Evolutionary conservation across 2,797 vertebrate species (phyloP).

Genomic region (Paedocypris micromegethes): DNA sequence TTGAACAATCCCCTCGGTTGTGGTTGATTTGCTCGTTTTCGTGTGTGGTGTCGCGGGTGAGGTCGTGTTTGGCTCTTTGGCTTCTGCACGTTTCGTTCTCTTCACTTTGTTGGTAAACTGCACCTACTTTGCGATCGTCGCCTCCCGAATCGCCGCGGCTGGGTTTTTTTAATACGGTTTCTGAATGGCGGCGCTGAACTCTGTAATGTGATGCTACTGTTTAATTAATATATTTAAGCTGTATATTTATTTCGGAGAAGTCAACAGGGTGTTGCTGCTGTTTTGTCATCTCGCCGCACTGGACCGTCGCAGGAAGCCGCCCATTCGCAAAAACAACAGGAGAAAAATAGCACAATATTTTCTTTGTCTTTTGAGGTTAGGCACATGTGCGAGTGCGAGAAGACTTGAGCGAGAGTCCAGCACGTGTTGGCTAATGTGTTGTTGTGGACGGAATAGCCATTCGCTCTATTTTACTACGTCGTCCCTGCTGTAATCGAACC

Average conservation of each 20-base stretch:
- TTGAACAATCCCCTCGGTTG: conserved; percentile 61
- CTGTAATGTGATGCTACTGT: conserved; percentile 46
- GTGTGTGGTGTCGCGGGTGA: conserved; percentile 25
- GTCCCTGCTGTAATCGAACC: no score
- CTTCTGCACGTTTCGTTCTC: conserved; percentile 21
- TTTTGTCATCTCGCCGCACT: conserved; percentile 22
- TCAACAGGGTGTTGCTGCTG: conserved; percentile 50
- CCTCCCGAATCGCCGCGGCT: conserved; percentile 44
- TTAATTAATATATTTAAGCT: conserved; percentile 51
- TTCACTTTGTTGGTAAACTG: conserved; percentile 32
- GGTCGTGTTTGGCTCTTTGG: not conserved
- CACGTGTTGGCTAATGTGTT: no score
- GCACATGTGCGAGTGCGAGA: conserved; percentile 18
- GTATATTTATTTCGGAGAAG: conserved; percentile 66
- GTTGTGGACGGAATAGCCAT: no score
- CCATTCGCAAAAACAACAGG: conserved; percentile 7
- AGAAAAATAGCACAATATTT: not conserved
- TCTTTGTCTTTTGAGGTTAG: not conserved
- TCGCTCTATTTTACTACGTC: no score
- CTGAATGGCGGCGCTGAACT: not conserved
- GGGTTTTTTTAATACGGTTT: no score
- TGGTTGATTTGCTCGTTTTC: conserved; percentile 53
- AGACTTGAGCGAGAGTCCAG: not conserved
- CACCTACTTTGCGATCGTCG: conserved; percentile 54
- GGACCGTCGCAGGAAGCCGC: conserved; percentile 26